A percentile compares a stretch with the other conserved stretches of the same genome.
These are phyloP conservation scores for Eledona agricola DNA, from an alignment of 2,888 invertebrate species.

Conservation along the genomic window DNA sequence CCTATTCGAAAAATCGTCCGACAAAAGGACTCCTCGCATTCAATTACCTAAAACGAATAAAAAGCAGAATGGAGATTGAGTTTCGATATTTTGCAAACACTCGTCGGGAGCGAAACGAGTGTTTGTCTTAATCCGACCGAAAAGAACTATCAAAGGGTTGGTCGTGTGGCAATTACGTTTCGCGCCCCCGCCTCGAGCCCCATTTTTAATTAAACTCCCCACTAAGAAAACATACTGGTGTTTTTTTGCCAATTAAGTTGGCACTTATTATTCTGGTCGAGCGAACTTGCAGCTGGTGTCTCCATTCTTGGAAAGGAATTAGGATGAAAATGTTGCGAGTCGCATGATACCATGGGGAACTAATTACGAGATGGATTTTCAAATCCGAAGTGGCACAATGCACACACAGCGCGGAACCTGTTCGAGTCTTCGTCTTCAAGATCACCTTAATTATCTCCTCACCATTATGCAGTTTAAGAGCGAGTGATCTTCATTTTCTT, in stretches of 20 bases:
- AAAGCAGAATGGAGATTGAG: constrained; percentile 1
- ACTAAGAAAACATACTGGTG: constrained; percentile 51
- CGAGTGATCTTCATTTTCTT: too few species aligned
- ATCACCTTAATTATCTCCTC: too few species aligned
- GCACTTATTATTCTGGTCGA: constrained; percentile 49
- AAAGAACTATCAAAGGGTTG: constrained; percentile 26
- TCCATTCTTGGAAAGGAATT: constrained; percentile 23
- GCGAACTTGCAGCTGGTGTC: constrained; percentile 46
- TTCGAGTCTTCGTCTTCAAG: too few species aligned
- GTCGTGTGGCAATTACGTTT: constrained; percentile 43
- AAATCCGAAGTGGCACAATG: too few species aligned
- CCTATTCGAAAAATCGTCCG: constrained; percentile 8
- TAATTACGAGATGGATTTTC: too few species aligned
- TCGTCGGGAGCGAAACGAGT: neutral
- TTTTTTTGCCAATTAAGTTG: constrained; percentile 52
- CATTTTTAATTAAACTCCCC: constrained; percentile 49
- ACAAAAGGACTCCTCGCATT: neutral
- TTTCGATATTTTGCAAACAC: neutral
- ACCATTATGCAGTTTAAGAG: too few species aligned
- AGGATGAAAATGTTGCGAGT: too few species aligned
- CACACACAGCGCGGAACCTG: too few species aligned
- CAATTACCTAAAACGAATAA: too few species aligned
- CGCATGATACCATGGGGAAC: too few species aligned
- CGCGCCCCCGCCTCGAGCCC: too few species aligned
- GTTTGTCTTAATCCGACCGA: constrained; percentile 12